Percentiles rank a stretch among this genome's conserved stretches.
phyloP scores from a whole-genome alignment of 2,113 vertebrate species.

The Myotis lucifugus region DNA sequence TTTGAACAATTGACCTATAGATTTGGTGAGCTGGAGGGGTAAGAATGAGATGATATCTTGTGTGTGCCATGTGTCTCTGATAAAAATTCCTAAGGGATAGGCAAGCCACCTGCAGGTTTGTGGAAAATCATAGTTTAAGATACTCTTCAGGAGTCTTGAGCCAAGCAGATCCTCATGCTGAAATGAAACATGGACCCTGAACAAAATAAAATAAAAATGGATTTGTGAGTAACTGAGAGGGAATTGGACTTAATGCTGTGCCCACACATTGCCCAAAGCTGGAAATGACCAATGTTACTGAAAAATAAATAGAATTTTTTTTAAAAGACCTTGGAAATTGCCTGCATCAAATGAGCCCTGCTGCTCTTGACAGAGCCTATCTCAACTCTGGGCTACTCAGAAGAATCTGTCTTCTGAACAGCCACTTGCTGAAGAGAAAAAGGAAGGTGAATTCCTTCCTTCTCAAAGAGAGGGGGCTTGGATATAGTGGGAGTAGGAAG shows the following conservation, averaged over 20 bases:
- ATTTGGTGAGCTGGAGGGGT: not conserved
- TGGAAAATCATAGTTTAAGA: not conserved
- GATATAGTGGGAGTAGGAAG: not conserved
- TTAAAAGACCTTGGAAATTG: not conserved
- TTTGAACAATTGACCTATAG: not conserved
- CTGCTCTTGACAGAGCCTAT: not conserved
- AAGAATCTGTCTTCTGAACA: not conserved
- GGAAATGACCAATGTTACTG: not conserved
- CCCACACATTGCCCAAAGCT: not conserved
- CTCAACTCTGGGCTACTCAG: not conserved
- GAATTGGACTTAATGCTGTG: not conserved
- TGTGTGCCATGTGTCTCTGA: not conserved
- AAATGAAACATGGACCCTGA: not conserved
- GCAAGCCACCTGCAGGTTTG: not conserved
- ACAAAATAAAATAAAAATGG: not conserved
- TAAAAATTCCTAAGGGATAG: not conserved
- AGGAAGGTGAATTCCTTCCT: not conserved
- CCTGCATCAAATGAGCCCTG: not conserved
- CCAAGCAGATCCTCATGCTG: not conserved
- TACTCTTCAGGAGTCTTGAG: not conserved
- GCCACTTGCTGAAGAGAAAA: not conserved
- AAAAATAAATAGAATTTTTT: not conserved
- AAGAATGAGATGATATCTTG: not conserved
- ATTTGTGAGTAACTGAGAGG: not conserved
- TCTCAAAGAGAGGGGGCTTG: not conserved